These are phyloP conservation scores for Chymomyza fuscimana DNA, from an alignment of 2,888 invertebrate genomes.

Conservation along the genomic window DNA sequence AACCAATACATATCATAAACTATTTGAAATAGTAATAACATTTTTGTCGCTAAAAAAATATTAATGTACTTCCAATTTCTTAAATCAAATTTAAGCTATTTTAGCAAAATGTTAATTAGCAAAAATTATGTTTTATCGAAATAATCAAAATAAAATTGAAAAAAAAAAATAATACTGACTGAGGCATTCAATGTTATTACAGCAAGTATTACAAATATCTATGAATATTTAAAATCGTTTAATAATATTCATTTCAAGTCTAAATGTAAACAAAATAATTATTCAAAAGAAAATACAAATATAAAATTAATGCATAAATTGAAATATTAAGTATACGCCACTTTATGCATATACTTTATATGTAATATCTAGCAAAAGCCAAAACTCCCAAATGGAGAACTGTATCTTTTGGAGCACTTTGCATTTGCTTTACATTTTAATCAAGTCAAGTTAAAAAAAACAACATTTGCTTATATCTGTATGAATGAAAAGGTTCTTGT, in stretches of 20 bases:
- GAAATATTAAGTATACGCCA: conserved; percentile 23
- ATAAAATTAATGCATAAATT: not conserved
- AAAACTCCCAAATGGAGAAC: conserved; percentile 38
- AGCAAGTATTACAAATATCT: conserved; percentile 49
- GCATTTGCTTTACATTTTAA: conserved; percentile 27
- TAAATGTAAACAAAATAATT: conserved; percentile 35
- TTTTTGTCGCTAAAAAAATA: conserved; percentile 15
- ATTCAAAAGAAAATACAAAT: conserved; percentile 36
- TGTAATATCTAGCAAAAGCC: conserved; percentile 26
- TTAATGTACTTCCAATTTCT: conserved; percentile 16
- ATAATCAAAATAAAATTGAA: conserved; percentile 7
- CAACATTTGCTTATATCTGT: conserved; percentile 11
- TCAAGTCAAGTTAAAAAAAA: conserved; percentile 34
- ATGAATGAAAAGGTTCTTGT: conserved; percentile 12
- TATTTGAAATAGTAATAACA: conserved; percentile 1
- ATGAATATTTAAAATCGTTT: conserved; percentile 30
- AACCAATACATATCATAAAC: not conserved
- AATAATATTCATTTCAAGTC: conserved; percentile 30
- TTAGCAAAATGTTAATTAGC: conserved; percentile 14
- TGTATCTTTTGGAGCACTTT: conserved; percentile 33
- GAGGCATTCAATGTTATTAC: conserved; percentile 72
- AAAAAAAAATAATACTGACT: conserved; percentile 63
- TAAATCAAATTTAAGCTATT: conserved; percentile 16
- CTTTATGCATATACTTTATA: not conserved
- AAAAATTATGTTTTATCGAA: not conserved